Base-by-base conservation (phyloP, 1,140 invertebrate genomes). In the Cotesia typhae region DNA sequence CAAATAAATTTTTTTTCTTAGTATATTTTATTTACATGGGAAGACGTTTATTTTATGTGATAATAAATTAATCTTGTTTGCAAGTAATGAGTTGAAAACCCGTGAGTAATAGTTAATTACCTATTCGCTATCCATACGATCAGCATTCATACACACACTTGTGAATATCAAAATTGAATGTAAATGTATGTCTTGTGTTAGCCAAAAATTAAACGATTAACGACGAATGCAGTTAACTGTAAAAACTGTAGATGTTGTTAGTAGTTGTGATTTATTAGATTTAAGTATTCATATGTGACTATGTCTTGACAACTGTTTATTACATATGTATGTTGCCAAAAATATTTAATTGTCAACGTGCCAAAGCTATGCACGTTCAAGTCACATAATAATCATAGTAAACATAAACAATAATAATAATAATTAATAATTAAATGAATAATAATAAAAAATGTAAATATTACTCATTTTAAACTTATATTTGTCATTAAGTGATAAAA, bases 311-410 rank as follows among this genome's bases (percentile, higher is more conserved):
- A 66, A 52, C 64, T 66, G 37, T 47, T 64, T 36, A 66, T 51
- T 66, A 47, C 38, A 51, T 51, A 66, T 47, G 41, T 47, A 47
- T 47, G 64, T 51, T 66, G 38, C 64, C 60, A 41, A 63, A 63
- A 63, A 47, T 47, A 28, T 60, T 37, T 5, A 66, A 14, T 52
- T 66, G 47, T 66, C 36, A 6, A 28, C 12, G 38, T 66, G 64
- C 64, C 47, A 47, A 66, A 59, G 4, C 41, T 51, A 66, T 52
- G 14, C 47, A 66, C 64, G 12, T 14, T 17, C 3, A 66, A 17
- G n/a, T 66, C n/a, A 66, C 14, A 12, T 37, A 35, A 66, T 14
- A 12, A 28, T 28, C 28, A 28, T 28, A 28, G 28, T 28, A 28
- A 28, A 28, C 28, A 28, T 28, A 28, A 28, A 28, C 28, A 28